Evolutionary conservation across 2,113 vertebrate genomes (phyloP), one percentile per base, ranked within the genome.

Genomic region (Syngnathus scovelli): DNA sequence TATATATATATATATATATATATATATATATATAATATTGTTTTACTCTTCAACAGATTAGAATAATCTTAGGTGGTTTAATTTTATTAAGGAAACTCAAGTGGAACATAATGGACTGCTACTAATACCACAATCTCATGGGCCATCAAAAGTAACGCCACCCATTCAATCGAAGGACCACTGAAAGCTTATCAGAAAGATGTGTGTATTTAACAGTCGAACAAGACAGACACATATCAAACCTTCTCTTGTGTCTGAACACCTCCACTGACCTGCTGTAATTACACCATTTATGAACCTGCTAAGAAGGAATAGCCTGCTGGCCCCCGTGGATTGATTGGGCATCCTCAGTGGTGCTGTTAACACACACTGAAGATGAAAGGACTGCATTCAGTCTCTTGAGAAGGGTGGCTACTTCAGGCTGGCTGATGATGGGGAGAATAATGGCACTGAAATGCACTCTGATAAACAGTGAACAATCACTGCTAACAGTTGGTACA

Each of bases 281-380:
- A 90, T 90, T 87, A 87, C 83, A 88, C 85, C 84, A 90, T 90
- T 88, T 77, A 90, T 86, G 86, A 82, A 79, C 86, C 83, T 86
- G 39, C 41, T 91, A 87, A 90, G 79, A 72, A 51, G 66, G 78
- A 67, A 78, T 70, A 80, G 81, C 80, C 71, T 78, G 64, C 69
- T 19, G 76, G 81, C 72, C 82, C 75, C 21, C 43, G 46, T 27
- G 77, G 85, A 82, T 83, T 86, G 85, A 89, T 86, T 71, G 66
- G 70, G 60, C 48, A 21, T 48, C 79, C 76, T 63, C 73, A 48
- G 66, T 73, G 71, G 78, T 66, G 78, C 79, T 69, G 80, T 84
- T 84, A 84, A 70, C 46, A 68, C 69, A 37, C 76, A 69, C 72
- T 62, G 80, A 66, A 67, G 81, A 61, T 43, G 77, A 75, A 75